A percentile compares a stretch with the other conserved stretches of the same genome.
Evolutionary conservation across 2,797 vertebrate species (phyloP).

Genomic region (Graptemys geographica): DNA sequence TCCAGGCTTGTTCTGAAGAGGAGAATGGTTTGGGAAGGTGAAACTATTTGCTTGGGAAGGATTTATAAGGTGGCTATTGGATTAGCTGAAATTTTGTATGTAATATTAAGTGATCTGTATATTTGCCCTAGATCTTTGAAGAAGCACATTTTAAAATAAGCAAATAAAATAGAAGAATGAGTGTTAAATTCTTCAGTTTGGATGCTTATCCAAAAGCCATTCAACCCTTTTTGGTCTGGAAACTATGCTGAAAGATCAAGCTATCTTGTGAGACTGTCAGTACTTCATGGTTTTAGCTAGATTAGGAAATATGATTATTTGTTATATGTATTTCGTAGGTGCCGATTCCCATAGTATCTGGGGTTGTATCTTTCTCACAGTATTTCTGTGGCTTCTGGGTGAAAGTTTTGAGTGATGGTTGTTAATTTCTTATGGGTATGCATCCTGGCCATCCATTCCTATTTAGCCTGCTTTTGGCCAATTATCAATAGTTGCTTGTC

Average conservation of each 20-base stretch:
- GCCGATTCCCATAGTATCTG: background rate
- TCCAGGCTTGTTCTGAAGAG: slow-evolving; percentile 62
- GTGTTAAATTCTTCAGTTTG: background rate
- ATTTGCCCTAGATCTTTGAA: slow-evolving; percentile 47
- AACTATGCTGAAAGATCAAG: slow-evolving; percentile 33
- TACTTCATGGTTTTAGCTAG: background rate
- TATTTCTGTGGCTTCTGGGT: background rate
- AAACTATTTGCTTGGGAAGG: slow-evolving; percentile 63
- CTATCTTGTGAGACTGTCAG: background rate
- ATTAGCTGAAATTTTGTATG: slow-evolving; percentile 44
- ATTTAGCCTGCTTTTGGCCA: background rate
- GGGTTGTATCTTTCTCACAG: background rate
- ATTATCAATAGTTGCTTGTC: slow-evolving; percentile 54
- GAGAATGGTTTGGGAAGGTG: slow-evolving; percentile 60
- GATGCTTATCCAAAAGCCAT: background rate
- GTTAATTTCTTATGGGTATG: slow-evolving; percentile 7
- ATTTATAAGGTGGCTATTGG: slow-evolving; percentile 43
- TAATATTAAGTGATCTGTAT: slow-evolving; percentile 47
- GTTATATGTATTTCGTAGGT: background rate
- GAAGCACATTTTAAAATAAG: slow-evolving; percentile 33
- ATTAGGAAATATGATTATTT: background rate
- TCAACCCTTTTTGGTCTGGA: slow-evolving; percentile 34
- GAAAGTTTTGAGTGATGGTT: background rate
- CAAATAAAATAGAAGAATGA: slow-evolving; percentile 8
- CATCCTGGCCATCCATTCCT: background rate